These are phyloP conservation scores for Triplophysa rosa DNA, from an alignment of 2,113 vertebrate species.

Conservation along the genomic window DNA sequence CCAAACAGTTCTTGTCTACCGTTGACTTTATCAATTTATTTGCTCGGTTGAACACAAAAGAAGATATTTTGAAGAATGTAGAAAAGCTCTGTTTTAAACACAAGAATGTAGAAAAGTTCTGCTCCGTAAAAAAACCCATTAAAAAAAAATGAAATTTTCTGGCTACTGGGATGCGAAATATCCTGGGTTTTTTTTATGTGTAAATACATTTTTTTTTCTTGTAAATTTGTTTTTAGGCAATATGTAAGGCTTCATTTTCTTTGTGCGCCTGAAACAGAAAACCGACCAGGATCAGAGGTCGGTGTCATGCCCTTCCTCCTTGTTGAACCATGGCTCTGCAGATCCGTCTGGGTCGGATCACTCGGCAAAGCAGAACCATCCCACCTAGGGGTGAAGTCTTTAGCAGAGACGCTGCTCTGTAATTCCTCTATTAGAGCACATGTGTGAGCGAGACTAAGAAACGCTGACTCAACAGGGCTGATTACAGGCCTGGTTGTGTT, in stretches of 20 bases:
- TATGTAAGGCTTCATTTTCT: background rate
- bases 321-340: background rate
- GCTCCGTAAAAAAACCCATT: no score
- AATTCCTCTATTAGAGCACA: slow-evolving; percentile 28
- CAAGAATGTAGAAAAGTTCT: no score
- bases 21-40: no score
- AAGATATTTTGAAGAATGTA: no score
- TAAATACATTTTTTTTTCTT: no score
- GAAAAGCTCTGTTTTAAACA: no score
- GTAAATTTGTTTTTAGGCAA: no score
- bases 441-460: slow-evolving; percentile 10
- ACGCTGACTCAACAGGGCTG: slow-evolving; percentile 43
- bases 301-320: background rate
- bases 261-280: background rate
- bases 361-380: background rate
- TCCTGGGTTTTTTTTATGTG: no score
- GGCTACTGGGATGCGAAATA: no score
- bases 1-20: no score
- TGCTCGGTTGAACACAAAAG: no score
- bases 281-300: background rate
- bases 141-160: no score
- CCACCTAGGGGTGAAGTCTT: background rate
- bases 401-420: slow-evolving; percentile 11
- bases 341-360: slow-evolving; percentile 8
- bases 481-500: slow-evolving; percentile 45